Evolutionary conservation across 1,140 invertebrate species (phyloP).

Genomic region (Temnothorax curvispinosus): DNA sequence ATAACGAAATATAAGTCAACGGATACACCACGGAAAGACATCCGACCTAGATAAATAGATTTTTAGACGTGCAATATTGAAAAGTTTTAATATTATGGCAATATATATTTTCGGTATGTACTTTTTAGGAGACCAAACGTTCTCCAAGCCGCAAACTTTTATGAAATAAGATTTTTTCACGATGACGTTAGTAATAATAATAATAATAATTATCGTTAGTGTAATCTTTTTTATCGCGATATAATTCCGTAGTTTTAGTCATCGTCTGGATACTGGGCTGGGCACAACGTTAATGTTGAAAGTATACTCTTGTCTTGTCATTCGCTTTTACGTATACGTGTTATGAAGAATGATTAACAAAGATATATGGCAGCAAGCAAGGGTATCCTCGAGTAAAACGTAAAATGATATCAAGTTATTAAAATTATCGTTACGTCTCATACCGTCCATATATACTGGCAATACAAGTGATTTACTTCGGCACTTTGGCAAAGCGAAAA

Average conservation of each 20-base stretch:
- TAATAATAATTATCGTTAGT: constrained; percentile 16
- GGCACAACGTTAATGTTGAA: constrained; percentile 15
- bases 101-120: constrained; percentile 57
- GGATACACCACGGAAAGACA: constrained; percentile 36
- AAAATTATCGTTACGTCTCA: constrained; percentile 30
- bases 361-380: not conserved
- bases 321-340: not conserved
- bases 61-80: constrained; percentile 43
- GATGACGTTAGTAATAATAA: not conserved
- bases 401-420: constrained; percentile 17
- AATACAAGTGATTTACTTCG: constrained; percentile 10
- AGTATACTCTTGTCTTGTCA: constrained; percentile 1
- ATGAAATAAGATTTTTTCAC: constrained; percentile 32
- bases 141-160: constrained; percentile 30
- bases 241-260: constrained; percentile 42
- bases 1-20: constrained; percentile 1
- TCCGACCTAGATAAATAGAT: constrained; percentile 53
- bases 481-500: constrained; percentile 12
- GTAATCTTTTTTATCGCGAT: constrained; percentile 29
- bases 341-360: not conserved
- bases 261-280: constrained; percentile 5
- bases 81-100: constrained; percentile 55
- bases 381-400: too few relatives aligned
- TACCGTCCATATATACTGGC: constrained; percentile 20
- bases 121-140: constrained; percentile 18